Evolutionary conservation across 2,797 vertebrate species (phyloP).

Genomic region (Oreonectes daqikongensis): DNA sequence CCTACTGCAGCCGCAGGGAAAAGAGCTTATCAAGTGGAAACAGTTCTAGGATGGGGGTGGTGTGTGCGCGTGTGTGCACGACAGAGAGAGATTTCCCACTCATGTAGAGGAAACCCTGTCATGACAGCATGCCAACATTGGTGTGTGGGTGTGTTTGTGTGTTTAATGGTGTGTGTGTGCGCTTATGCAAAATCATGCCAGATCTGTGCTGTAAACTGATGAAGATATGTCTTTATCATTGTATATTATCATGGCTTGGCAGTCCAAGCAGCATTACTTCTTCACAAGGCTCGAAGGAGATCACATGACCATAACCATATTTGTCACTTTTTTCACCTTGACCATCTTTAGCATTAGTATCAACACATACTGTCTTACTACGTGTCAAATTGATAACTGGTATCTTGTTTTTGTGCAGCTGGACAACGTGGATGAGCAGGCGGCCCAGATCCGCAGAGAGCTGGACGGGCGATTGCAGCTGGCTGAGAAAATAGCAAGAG

Average conservation of each 20-base stretch:
- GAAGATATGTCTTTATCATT: slow-evolving; percentile 24
- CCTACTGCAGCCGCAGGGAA: slow-evolving; percentile 40
- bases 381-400: slow-evolving; percentile 16
- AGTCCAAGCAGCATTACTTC: background rate
- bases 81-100: slow-evolving; percentile 47
- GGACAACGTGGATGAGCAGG: slow-evolving; percentile 96
- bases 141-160: slow-evolving; percentile 41
- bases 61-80: background rate
- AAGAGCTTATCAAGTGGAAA: slow-evolving; percentile 59
- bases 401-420: slow-evolving; percentile 71
- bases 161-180: background rate
- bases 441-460: slow-evolving; percentile 95
- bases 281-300: slow-evolving; percentile 20
- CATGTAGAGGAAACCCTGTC: slow-evolving; percentile 45
- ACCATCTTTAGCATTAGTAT: slow-evolving; percentile 6
- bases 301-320: slow-evolving; percentile 21
- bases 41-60: slow-evolving; percentile 41
- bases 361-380: background rate
- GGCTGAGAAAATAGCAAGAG: slow-evolving; percentile 89
- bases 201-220: slow-evolving; percentile 22
- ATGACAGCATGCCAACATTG: slow-evolving; percentile 39
- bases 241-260: background rate
- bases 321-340: background rate
- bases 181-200: slow-evolving; percentile 10
- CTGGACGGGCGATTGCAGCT: slow-evolving; percentile 90